Evolutionary conservation across 1,140 invertebrate species (phyloP).

Genomic region (Elymnias hypermnestra): DNA sequence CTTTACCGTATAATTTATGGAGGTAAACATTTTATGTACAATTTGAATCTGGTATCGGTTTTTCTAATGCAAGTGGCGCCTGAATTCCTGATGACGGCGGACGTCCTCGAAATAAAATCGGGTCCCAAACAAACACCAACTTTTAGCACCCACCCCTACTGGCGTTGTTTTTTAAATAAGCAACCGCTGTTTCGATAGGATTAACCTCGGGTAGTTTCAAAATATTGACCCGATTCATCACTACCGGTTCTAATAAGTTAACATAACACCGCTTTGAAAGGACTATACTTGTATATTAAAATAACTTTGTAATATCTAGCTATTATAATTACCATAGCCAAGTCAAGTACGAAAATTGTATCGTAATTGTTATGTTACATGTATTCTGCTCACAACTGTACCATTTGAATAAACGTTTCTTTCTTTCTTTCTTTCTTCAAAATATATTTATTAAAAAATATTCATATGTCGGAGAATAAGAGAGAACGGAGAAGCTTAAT

Average conservation of each 20-base stretch:
- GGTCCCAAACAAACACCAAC: conserved; percentile 59
- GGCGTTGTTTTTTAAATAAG: conserved; percentile 60
- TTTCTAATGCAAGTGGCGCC: conserved; percentile 68
- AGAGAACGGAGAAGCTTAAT: too few relatives aligned
- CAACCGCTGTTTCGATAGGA: conserved; percentile 46
- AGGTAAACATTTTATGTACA: conserved; percentile 67
- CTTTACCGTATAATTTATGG: conserved; percentile 67
- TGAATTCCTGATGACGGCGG: conserved; percentile 45
- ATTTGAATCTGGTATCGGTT: conserved; percentile 62
- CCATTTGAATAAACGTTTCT: too few relatives aligned
- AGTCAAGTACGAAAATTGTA: too few relatives aligned
- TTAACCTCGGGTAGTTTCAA: conserved; percentile 35
- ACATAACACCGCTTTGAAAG: neutral
- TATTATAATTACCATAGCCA: too few relatives aligned
- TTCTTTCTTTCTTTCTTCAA: too few relatives aligned
- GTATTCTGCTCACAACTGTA: too few relatives aligned
- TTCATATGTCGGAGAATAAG: too few relatives aligned
- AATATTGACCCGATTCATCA: conserved; percentile 47
- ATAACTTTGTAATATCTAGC: neutral
- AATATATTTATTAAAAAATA: too few relatives aligned
- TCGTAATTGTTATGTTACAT: too few relatives aligned
- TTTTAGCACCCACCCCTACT: conserved; percentile 49
- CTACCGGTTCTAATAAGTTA: conserved; percentile 13
- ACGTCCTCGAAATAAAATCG: conserved; percentile 57
- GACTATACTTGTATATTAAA: neutral